phyloP scores from a whole-genome alignment of 2,797 vertebrate genomes.

The Siniperca obscura region DNA sequence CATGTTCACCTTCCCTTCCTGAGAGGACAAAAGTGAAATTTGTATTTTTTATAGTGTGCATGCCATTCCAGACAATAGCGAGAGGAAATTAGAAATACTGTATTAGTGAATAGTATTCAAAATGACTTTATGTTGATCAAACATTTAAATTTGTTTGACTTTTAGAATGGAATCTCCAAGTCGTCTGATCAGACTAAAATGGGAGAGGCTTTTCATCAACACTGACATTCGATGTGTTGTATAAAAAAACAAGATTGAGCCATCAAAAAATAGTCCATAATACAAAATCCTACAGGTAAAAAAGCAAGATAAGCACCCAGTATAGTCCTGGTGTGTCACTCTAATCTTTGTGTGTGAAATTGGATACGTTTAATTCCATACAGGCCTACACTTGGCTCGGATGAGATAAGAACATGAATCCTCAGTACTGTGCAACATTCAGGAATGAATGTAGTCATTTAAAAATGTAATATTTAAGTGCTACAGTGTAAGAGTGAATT shows the following conservation, averaged over 20 bases:
- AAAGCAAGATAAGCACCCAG: neutral
- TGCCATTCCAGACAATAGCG: neutral
- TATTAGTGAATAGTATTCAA: neutral
- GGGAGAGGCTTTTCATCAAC: neutral
- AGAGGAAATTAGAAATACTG: neutral
- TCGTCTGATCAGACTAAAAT: neutral
- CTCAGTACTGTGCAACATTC: neutral
- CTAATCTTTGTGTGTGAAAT: conserved; percentile 29
- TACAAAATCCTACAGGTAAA: neutral
- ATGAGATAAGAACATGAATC: neutral
- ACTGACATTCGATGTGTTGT: neutral
- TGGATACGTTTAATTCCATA: conserved; percentile 18
- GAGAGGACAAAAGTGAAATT: neutral
- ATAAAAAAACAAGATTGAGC: neutral
- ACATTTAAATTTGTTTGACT: neutral
- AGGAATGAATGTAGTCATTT: neutral
- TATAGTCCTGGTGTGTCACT: neutral
- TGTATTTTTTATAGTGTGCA: neutral
- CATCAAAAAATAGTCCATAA: neutral
- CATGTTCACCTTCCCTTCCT: neutral
- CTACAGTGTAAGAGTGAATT: neutral
- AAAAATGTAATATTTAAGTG: neutral
- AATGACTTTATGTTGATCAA: neutral
- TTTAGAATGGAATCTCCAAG: neutral
- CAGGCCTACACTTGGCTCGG: conserved; percentile 1